Conservation (phyloP, 2,888 invertebrate genomes). For the Drosophila rubida region DNA sequence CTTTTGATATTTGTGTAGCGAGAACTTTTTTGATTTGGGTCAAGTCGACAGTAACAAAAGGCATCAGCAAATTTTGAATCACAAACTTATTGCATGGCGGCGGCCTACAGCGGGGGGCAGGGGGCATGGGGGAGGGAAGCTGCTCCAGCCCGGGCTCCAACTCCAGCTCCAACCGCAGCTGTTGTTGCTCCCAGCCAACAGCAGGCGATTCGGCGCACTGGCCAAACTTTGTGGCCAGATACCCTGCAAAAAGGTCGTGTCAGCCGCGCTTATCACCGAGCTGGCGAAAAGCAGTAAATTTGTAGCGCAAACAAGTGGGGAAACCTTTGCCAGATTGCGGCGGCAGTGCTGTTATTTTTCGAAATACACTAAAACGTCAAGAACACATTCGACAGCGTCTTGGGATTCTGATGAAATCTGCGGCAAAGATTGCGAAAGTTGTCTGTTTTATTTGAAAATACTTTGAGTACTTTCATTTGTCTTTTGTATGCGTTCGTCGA, state of each 20-base stretch:
- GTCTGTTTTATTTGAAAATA: too few species aligned
- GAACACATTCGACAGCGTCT: neutral
- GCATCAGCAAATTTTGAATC: slow-evolving; percentile 8
- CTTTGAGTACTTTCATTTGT: too few species aligned
- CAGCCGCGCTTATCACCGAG: neutral
- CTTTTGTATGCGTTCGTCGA: too few species aligned
- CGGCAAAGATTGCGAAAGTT: too few species aligned
- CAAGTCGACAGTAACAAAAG: slow-evolving; percentile 49
- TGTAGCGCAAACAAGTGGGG: neutral
- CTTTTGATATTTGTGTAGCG: slow-evolving; percentile 30
- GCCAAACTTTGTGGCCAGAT: neutral
- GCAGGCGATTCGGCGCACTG: slow-evolving; percentile 45
- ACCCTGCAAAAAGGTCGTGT: slow-evolving; percentile 1
- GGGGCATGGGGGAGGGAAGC: slow-evolving; percentile 4
- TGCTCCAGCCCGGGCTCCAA: neutral
- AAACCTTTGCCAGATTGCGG: neutral
- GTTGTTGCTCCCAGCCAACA: neutral
- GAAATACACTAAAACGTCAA: neutral
- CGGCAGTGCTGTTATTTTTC: neutral
- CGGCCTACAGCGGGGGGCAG: too few species aligned
- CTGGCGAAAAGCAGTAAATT: neutral
- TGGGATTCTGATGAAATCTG: too few species aligned
- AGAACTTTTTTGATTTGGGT: slow-evolving; percentile 61
- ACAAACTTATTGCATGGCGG: slow-evolving; percentile 22
- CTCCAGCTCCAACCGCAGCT: neutral